A percentile compares a stretch with the other conserved stretches of the same genome.
Evolutionary conservation across 2,113 vertebrate genomes (phyloP).

Genomic region (Syngnathus typhle): DNA sequence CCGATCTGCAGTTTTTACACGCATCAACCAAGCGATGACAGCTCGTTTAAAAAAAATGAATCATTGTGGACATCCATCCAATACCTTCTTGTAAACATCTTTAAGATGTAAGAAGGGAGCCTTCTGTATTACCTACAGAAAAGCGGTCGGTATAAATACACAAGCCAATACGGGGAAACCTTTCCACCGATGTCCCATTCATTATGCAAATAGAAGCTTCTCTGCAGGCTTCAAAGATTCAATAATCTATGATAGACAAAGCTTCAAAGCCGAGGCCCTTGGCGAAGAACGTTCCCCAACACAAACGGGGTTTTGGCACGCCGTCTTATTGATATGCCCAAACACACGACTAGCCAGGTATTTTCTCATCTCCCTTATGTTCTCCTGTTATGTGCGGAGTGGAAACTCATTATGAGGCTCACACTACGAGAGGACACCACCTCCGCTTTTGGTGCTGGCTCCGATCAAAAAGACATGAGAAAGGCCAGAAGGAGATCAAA

Average conservation of each 20-base stretch:
- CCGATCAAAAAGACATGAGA: slow-evolving; percentile 48
- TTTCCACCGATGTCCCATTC: slow-evolving; percentile 19
- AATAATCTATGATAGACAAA: slow-evolving; percentile 45
- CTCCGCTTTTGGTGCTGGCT: slow-evolving; percentile 23
- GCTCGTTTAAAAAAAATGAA: not conserved
- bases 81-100: not conserved
- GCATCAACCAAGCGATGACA: too few relatives aligned
- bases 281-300: slow-evolving; percentile 36
- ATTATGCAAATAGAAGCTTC: slow-evolving; percentile 36
- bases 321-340: slow-evolving; percentile 3
- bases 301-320: slow-evolving; percentile 21
- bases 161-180: not conserved
- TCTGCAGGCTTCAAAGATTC: slow-evolving; percentile 48
- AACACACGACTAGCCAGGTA: not conserved
- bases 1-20: too few relatives aligned
- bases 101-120: not conserved
- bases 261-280: slow-evolving; percentile 47
- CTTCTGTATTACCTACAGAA: not conserved
- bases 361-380: slow-evolving; percentile 13
- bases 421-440: slow-evolving; percentile 20
- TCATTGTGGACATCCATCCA: not conserved
- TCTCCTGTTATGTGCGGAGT: slow-evolving; percentile 20
- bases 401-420: slow-evolving; percentile 25
- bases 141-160: not conserved
- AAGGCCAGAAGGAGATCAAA: slow-evolving; percentile 52